Evolutionary conservation across 2,113 vertebrate genomes (phyloP), one percentile per base, ranked within the genome.

Genomic region (Neoarius graeffei): DNA sequence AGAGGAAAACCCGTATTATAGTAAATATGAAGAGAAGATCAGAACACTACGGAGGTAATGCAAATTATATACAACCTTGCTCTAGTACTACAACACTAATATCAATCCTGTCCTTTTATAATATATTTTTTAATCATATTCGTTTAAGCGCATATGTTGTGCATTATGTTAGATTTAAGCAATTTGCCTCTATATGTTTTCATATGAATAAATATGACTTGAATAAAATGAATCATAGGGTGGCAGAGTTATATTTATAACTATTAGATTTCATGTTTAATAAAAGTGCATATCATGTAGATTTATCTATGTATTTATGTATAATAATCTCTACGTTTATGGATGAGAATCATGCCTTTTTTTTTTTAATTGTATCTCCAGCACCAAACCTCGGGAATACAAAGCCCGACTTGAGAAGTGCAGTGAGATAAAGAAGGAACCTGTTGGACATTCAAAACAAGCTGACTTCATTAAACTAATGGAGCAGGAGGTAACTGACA

Each of bases 21-120:
- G 59, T 89, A 97, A 97, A 89, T 99, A 99, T 94, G 95, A 95
- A 48, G 95, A 96, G 85, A 98, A 97, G 94, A 98, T 99, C 92
- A 95, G 95, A 92, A 94, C 95, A 87, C 95, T 99, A 89, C 96
- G 96, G 92, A 98, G 97, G 97, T 99, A 84, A 89, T 7, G 10
- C 10, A 11, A 0, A 42, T 42, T 42, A 42, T 42, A 42, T 4
- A 42, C 42, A 42, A 42, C 42, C 4, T 42, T 42, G 42, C 42
- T 42, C 42, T 4, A 42, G 42, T 42, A 42, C 42, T 42, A 42
- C 42, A 42, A 42, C 42, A 42, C 42, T 42, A 42, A 42, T 42
- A 42, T 42, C 42, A 42, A 3, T 42, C 42, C 42, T 42, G 42
- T 42, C 42, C 42, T 42, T 42, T 42, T 4, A 42, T 7, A 15